phyloP scores from a whole-genome alignment of 1,140 invertebrate species.

The Bathynomus jamesi region DNA sequence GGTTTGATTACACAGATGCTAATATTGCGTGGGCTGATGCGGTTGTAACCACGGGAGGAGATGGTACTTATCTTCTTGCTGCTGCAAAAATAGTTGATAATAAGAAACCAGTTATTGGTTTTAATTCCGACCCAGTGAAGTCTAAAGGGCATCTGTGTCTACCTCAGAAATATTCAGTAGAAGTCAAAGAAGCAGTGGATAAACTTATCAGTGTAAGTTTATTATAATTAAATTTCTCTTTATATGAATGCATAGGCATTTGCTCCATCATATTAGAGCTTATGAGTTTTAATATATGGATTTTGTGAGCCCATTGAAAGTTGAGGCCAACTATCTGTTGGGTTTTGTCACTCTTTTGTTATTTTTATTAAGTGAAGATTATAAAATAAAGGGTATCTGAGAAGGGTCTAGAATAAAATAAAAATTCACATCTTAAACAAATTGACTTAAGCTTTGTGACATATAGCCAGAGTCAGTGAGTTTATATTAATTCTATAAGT shows the following conservation, averaged over 20 bases:
- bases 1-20: constrained; percentile 57
- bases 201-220: constrained; percentile 59
- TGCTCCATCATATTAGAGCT: background rate
- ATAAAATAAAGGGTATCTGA: no score
- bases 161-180: constrained; percentile 61
- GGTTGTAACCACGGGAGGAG: constrained; percentile 89
- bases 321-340: no score
- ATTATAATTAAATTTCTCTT: constrained; percentile 39
- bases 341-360: no score
- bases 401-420: no score
- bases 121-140: constrained; percentile 92
- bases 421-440: no score
- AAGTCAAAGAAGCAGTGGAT: constrained; percentile 61
- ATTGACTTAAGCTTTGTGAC: no score
- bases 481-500: no score
- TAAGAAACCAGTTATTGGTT: constrained; percentile 85
- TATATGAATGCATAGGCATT: background rate
- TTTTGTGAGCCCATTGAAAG: no score
- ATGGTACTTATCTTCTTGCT: constrained; percentile 94
- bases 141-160: constrained; percentile 90
- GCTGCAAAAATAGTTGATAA: constrained; percentile 67
- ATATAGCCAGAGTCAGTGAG: no score
- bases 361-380: no score
- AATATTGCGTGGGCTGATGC: constrained; percentile 85
- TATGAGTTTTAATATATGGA: background rate